Evolutionary conservation across 2,888 invertebrate genomes (phyloP).

Genomic region (Acleris emargana): DNA sequence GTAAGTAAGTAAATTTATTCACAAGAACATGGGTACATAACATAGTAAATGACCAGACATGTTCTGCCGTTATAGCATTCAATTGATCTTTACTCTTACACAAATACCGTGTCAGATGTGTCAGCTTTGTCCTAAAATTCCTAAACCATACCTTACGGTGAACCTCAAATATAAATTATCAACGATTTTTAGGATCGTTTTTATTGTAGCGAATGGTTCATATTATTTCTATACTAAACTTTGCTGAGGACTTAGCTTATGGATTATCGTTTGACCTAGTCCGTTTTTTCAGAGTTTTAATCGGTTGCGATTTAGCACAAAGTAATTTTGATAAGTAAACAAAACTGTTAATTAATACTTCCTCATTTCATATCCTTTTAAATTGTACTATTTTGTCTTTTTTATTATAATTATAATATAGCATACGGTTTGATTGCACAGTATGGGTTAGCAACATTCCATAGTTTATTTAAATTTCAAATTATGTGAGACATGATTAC

Average conservation of each 20-base stretch:
- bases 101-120: no score
- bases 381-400: slow-evolving; percentile 3
- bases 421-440: slow-evolving; percentile 4
- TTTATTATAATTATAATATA: slow-evolving; percentile 4
- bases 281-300: slow-evolving; percentile 5
- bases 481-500: slow-evolving; percentile 17
- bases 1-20: no score
- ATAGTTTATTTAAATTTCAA: slow-evolving; percentile 10
- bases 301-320: slow-evolving; percentile 24
- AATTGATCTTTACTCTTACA: no score
- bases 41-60: no score
- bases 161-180: no score
- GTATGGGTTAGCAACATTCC: slow-evolving; percentile 28
- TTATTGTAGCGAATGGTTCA: no score
- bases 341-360: slow-evolving; percentile 14
- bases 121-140: no score
- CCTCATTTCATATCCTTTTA: slow-evolving; percentile 10
- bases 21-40: no score
- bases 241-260: not conserved
- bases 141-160: no score
- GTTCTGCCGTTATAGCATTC: no score
- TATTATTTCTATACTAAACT: no score
- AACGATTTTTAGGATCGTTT: no score
- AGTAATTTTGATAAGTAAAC: slow-evolving; percentile 21
- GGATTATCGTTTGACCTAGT: slow-evolving; percentile 9